Base-by-base conservation (phyloP, 1,140 invertebrate genomes). In the Panulirus ornatus region DNA sequence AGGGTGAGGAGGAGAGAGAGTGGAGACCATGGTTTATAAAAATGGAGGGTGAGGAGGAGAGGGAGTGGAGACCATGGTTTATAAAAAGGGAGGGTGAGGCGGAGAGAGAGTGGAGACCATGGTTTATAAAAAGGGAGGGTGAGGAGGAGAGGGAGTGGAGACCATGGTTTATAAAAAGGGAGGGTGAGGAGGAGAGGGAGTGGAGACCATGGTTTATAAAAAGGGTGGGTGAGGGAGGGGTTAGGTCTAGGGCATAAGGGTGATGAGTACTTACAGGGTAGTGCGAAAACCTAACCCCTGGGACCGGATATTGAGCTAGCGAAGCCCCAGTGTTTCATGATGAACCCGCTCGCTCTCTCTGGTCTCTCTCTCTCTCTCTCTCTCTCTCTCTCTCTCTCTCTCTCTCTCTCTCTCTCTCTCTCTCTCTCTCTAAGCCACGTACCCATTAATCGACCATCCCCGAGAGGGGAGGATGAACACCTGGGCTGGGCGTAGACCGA, bases 241-340 rank as follows among this genome's bases (percentile, higher is more conserved):
- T 2, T n/a, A n/a, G n/a, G n/a, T n/a, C n/a, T n/a, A 14, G 51
- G 8, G 19, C 5, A 58, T 2, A 19, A 19, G 51, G n/a, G n/a
- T n/a, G n/a, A n/a, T n/a, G n/a, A n/a, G n/a, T n/a, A n/a, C 5
- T 14, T 47, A 47, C 44, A 6, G 44, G 44, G 44, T 47, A 47
- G 5, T 47, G 44, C 5, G 14, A 75, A 19, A 34, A 75, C 16
- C 34, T 75, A 38, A 75, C 71, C 71, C 71, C 22, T 38, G 36
- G 66, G 11, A 75, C 71, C 71, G 71, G 71, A 75, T 34, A 75
- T 75, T 75, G 34, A 19, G 34, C 30, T 38, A 75, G 71, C 22
- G 71, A 75, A 75, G 30, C 71, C 71, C 34, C 44, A n/a, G 71
- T 75, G 71, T 38, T 19, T 34, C 36, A 16, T 70, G 27, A 70